Evolutionary conservation across 2,113 vertebrate genomes (phyloP).

Genomic region (Thalassoma bifasciatum): DNA sequence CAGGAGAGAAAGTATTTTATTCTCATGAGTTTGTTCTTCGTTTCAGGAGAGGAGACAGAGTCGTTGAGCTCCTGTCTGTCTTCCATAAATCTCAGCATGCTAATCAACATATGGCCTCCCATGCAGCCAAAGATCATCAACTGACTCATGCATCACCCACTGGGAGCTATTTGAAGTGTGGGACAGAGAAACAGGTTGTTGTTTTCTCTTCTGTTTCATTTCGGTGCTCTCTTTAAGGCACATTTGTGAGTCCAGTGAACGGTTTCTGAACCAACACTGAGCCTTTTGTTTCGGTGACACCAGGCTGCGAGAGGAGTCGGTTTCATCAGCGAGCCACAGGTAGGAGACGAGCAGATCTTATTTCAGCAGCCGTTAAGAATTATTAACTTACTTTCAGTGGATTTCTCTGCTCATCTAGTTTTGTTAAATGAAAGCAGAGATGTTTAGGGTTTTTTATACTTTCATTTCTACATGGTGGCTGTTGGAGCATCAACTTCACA

Average conservation of each 20-base stretch:
- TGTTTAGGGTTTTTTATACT: no score
- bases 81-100: slow-evolving; percentile 31
- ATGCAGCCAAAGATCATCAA: slow-evolving; percentile 44
- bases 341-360: not conserved
- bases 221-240: not conserved
- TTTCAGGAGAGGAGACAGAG: not conserved
- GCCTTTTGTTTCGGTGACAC: slow-evolving; percentile 32
- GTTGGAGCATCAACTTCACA: no score
- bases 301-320: slow-evolving; percentile 15
- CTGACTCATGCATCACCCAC: slow-evolving; percentile 51
- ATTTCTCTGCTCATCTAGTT: no score
- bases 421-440: no score
- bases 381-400: no score
- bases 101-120: slow-evolving; percentile 44
- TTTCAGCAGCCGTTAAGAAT: not conserved
- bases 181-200: slow-evolving; percentile 16
- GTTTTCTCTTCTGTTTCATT: not conserved
- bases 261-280: slow-evolving; percentile 24
- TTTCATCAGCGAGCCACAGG: slow-evolving; percentile 30
- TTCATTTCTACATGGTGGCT: no score
- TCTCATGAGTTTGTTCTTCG: not conserved
- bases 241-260: slow-evolving; percentile 11
- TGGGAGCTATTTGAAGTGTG: slow-evolving; percentile 40
- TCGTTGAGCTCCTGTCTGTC: not conserved
- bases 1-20: not conserved